Evolutionary conservation across 2,113 vertebrate species (phyloP).

Genomic region (Platysternon megacephalum): DNA sequence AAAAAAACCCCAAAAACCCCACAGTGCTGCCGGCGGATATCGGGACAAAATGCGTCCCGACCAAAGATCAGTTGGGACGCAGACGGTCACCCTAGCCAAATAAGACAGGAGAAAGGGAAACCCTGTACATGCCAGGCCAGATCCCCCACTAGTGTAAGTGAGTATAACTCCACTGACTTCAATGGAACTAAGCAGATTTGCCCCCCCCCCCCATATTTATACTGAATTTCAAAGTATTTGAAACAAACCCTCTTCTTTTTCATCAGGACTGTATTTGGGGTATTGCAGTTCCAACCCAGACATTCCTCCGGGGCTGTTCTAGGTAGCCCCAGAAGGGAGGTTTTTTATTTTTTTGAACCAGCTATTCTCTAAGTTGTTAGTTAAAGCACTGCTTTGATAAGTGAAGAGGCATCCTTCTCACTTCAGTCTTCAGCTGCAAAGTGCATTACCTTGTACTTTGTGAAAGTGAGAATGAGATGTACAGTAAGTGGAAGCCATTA

Average conservation of each 20-base stretch:
- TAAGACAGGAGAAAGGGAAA: not conserved
- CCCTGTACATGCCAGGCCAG: not conserved
- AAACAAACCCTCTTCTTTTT: not conserved
- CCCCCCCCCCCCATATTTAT: not conserved
- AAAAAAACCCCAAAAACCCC: too few species aligned
- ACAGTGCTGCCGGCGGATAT: too few species aligned
- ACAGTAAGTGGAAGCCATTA: not conserved
- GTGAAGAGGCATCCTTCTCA: not conserved
- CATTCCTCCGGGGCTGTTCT: not conserved
- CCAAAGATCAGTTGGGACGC: too few species aligned
- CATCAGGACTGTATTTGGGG: not conserved
- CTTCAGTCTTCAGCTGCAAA: not conserved
- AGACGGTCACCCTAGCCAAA: too few species aligned
- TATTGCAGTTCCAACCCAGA: not conserved
- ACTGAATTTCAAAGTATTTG: not conserved
- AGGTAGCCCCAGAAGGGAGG: not conserved
- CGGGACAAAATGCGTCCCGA: too few species aligned
- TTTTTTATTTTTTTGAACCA: not conserved
- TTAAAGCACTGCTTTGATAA: not conserved
- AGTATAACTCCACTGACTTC: not conserved
- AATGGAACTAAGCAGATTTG: not conserved
- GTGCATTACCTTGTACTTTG: not conserved
- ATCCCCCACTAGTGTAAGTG: not conserved
- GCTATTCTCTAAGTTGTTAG: not conserved
- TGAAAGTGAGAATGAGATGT: not conserved